phyloP scores from a whole-genome alignment of 2,113 vertebrate species.

The Pampusana beccarii region DNA sequence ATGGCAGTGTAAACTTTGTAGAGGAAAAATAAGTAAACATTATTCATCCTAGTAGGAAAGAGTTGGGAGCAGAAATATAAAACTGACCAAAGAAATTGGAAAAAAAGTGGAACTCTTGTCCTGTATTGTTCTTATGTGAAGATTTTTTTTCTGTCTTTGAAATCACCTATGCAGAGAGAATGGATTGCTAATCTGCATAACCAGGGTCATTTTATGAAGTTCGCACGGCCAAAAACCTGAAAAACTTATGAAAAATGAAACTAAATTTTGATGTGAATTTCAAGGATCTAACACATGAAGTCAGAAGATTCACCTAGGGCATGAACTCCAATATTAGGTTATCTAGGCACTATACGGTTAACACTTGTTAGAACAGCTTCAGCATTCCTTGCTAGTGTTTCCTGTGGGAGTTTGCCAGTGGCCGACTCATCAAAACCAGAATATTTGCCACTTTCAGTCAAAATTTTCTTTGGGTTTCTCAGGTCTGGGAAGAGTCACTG shows the following conservation, averaged over 20 bases:
- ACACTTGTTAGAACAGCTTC: not conserved
- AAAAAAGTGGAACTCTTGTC: not conserved
- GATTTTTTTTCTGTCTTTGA: not conserved
- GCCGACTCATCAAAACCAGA: not conserved
- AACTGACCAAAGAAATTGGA: not conserved
- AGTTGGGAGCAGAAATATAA: not conserved
- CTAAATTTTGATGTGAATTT: not conserved
- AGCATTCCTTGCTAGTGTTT: not conserved
- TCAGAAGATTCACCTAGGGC: not conserved
- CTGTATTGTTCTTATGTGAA: not conserved
- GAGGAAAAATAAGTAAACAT: not conserved
- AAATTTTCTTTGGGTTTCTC: not conserved
- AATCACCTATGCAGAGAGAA: not conserved
- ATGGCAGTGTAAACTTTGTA: not conserved
- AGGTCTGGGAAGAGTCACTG: not conserved
- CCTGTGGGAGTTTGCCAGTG: not conserved
- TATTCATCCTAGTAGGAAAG: not conserved
- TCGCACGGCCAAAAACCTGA: not conserved
- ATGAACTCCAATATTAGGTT: not conserved
- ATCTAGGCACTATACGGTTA: rapidly evolving
- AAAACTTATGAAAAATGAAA: not conserved
- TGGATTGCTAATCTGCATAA: not conserved
- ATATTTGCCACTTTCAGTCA: not conserved
- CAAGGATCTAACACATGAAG: not conserved
- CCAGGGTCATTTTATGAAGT: not conserved